Base-by-base conservation (phyloP, 2,888 invertebrate species). In the Rotaria socialis region DNA sequence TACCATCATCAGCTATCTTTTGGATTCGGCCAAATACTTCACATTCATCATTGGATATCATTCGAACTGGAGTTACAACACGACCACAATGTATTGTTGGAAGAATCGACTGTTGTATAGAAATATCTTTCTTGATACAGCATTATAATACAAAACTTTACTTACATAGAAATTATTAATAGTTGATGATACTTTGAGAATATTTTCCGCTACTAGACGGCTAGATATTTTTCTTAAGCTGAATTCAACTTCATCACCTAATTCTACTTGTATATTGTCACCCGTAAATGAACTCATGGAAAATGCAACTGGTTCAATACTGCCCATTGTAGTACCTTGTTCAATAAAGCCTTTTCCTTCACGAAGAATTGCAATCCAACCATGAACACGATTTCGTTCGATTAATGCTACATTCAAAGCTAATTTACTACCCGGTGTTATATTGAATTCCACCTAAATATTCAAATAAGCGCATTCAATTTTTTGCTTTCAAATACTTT, bases 281-380 rank as follows among this genome's bases (percentile, higher is more conserved):
- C 96, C 96, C 89, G 95, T 95, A 91, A 95, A 94, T 90, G 96
- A 95, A 92, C 96, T 52, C 35, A 19, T 58, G n/a, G 67, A 67
- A 41, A 41, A 55, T 74, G 35, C 52, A 11, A 43, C 22, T 58
- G 52, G 47, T 74, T 84, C 47, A 24, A n/a, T 80, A 80, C 52
- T 75, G 11, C 52, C n/a, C 27, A 22, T 24, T 41, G 75, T 14
- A 10, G 67, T 50, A 60, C 75, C 85, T 75, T 85, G 96, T 92
- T 98, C 97, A 89, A 98, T 97, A 92, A 98, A 97, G 60, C 97
- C 97, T 92, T 96, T 97, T 89, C 96, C 96, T 90, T 97, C 97
- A 91, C 97, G 97, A 84, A 98, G 93, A 6, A 96, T 96, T 85
- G 96, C 97, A 88, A 97, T 94, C 90, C 95, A 97, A 52, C 97